Evolutionary conservation across 2,113 vertebrate species (phyloP), one percentile per base, ranked within the genome.

Genomic region (Opisthocomus hoazin): DNA sequence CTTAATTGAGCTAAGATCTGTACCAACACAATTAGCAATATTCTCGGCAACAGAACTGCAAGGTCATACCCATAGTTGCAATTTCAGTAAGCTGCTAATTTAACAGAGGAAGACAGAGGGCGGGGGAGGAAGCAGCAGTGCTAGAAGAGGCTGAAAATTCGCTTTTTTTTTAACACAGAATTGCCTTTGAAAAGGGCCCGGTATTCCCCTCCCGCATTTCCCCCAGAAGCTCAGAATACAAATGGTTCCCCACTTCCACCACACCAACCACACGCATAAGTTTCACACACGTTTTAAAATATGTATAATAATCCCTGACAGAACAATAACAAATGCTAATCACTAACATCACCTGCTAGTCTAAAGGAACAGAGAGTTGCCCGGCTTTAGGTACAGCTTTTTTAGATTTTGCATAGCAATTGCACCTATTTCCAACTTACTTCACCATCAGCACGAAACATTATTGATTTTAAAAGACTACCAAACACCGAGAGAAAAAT

Each of bases 311-410:
- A 69, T 85, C 56, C 63, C 64, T 34, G 66, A 92, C 61, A 94
- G 86, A 93, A 74, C 57, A 84, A 88, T 78, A 89, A 96, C 64
- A 84, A 94, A 84, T 32, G 12, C 71, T 87, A 65, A 68, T 80
- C 27, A 51, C 41, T 83, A 87, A n/a, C 65, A 76, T 63, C n/a
- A 95, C 84, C 95, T 58, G 63, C 32, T 92, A 77, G 76, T 83
- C 85, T 93, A 92, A 77, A 95, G 94, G 83, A 88, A 94, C 80
- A 88, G 30, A 84, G 16, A 56, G 73, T 81, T 57, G 7, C 43
- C 32, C 17, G 50, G 41, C 41, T 70, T 71, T 46, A 88, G 18
- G 27, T 66, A 87, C 70, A 93, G 53, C 24, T 45, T 53, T 39
- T 80, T 66, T 12, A 53, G 34, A 32, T 77, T 87, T 87, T 95